Evolutionary conservation across 1,140 invertebrate species (phyloP).

Genomic region (Chrysomallon squamiferum): DNA sequence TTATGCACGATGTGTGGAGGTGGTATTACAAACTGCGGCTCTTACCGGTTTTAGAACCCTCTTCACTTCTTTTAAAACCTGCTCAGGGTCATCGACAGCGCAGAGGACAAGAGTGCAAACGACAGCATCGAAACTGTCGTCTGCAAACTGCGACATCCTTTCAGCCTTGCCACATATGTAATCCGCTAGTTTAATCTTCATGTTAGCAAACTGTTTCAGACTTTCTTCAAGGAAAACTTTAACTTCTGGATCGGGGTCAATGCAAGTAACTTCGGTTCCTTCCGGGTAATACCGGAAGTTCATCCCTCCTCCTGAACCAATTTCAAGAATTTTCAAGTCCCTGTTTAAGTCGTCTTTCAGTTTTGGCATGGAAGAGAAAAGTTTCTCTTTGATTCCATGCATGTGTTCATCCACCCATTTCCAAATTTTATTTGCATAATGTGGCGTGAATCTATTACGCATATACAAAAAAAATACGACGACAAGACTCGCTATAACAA

Average conservation of each 20-base stretch:
- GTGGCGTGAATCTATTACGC: too few relatives aligned
- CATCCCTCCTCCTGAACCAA: background rate
- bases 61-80: background rate
- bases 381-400: too few relatives aligned
- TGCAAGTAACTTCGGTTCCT: background rate
- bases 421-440: too few relatives aligned
- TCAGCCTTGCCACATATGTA: slow-evolving; percentile 1
- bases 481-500: too few relatives aligned
- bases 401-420: too few relatives aligned
- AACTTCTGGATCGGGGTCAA: background rate
- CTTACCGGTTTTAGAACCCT: background rate
- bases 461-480: too few relatives aligned
- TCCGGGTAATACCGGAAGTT: slow-evolving; percentile 7
- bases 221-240: background rate
- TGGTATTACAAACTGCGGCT: too few relatives aligned
- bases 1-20: too few relatives aligned
- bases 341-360: background rate
- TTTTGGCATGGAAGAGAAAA: background rate
- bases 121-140: background rate
- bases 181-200: background rate
- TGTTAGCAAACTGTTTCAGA: background rate
- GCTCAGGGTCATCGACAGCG: background rate
- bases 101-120: background rate
- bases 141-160: background rate
- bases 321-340: background rate